Conservation (phyloP, 2,888 invertebrate species). For the Steromphala cineraria region DNA sequence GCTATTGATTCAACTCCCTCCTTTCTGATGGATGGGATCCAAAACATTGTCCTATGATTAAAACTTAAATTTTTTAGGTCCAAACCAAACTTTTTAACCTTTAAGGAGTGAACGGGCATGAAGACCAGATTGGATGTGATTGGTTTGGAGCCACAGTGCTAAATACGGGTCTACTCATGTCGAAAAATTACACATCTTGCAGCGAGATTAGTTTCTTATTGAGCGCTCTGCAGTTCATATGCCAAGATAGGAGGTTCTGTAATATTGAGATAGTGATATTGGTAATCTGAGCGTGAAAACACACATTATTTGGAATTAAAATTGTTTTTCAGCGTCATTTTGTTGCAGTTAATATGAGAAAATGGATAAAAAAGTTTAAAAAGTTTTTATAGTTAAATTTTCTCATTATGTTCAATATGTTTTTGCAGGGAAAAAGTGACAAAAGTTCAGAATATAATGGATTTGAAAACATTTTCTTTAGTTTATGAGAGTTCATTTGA, state of each 20-base stretch:
- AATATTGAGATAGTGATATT: neutral
- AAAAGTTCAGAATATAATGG: too few species aligned
- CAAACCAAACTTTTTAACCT: neutral
- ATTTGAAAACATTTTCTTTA: too few species aligned
- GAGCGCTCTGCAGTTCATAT: neutral
- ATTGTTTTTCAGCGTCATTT: too few species aligned
- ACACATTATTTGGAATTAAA: too few species aligned
- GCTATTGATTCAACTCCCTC: neutral
- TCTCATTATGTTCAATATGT: too few species aligned
- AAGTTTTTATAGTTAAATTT: too few species aligned
- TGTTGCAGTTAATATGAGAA: too few species aligned
- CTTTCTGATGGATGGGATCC: neutral
- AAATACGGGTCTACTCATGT: neutral
- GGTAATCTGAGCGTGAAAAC: neutral
- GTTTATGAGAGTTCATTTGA: too few species aligned
- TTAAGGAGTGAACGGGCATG: too few species aligned
- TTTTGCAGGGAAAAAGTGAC: too few species aligned
- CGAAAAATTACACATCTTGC: neutral
- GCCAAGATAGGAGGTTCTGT: neutral
- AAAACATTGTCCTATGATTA: constrained; percentile 2
- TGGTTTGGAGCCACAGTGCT: neutral
- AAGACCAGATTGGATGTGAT: too few species aligned
- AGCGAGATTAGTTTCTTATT: neutral
- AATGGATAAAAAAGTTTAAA: too few species aligned
- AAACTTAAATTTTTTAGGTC: neutral